These are phyloP conservation scores for Hypselothyrea guttata DNA, from an alignment of 2,888 invertebrate genomes.

Conservation along the genomic window DNA sequence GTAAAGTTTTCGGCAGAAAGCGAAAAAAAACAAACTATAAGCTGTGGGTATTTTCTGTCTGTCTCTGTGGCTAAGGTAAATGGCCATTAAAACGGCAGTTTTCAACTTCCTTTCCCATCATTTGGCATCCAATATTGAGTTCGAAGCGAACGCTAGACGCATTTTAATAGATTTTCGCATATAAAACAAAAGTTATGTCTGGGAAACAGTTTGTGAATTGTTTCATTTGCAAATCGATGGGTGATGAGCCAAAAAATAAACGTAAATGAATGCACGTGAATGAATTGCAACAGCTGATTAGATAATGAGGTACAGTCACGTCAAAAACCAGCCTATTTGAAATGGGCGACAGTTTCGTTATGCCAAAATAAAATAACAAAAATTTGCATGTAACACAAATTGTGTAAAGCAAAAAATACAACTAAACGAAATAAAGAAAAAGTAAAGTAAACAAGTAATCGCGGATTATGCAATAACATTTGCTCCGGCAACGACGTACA, in stretches of 20 bases:
- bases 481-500: conserved; percentile 64
- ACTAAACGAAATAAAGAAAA: conserved; percentile 6
- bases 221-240: conserved; percentile 35
- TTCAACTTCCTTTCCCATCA: conserved; percentile 67
- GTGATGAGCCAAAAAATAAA: conserved; percentile 1
- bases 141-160: conserved; percentile 38
- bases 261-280: conserved; percentile 45
- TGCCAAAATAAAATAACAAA: conserved; percentile 42
- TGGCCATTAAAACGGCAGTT: conserved; percentile 51
- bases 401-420: conserved; percentile 41
- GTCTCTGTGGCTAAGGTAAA: conserved; percentile 14
- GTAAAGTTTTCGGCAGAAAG: conserved; percentile 31
- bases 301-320: conserved; percentile 67
- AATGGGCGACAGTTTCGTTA: conserved; percentile 22
- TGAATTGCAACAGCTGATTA: conserved; percentile 45
- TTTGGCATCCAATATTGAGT: conserved; percentile 30
- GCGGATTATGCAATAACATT: conserved; percentile 69
- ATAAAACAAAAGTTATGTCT: conserved; percentile 46
- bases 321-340: conserved; percentile 40
- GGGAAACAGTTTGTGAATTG: conserved; percentile 45
- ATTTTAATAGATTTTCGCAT: conserved; percentile 56
- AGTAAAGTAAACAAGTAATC: conserved; percentile 57
- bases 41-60: conserved; percentile 29
- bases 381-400: conserved; percentile 62
- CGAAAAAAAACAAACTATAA: conserved; percentile 19